phyloP scores from a whole-genome alignment of 2,888 invertebrate species.

The Psylliodes chrysocephalus region DNA sequence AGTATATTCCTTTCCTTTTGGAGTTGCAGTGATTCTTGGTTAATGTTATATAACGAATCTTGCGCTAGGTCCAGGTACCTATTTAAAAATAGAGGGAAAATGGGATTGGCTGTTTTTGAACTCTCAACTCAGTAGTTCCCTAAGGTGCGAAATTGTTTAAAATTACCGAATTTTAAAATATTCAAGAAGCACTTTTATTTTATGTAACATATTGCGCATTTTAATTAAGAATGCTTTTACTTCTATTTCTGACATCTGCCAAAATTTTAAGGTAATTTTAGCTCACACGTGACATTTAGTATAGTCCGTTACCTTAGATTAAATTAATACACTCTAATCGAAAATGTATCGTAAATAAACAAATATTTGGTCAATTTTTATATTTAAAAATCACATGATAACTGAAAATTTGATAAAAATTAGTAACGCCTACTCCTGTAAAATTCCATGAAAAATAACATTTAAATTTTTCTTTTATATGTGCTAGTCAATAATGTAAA shows the following conservation, averaged over 20 bases:
- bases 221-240: conserved; percentile 3
- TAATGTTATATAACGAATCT: conserved; percentile 1
- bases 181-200: background rate
- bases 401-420: background rate
- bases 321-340: background rate
- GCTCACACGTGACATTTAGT: conserved; percentile 21
- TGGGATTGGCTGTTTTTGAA: background rate
- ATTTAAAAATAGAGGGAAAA: conserved; percentile 7
- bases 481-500: no score
- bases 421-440: conserved; percentile 2
- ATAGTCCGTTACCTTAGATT: conserved; percentile 3
- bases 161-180: background rate
- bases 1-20: background rate
- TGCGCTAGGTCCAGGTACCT: background rate
- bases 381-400: background rate
- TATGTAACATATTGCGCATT: conserved; percentile 25
- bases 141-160: background rate
- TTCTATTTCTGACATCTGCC: conserved; percentile 23
- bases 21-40: background rate
- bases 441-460: no score
- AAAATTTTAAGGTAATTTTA: conserved; percentile 28
- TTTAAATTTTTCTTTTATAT: no score
- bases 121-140: background rate
- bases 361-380: background rate
- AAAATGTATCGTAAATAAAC: background rate